Percentiles rank a stretch among this genome's conserved stretches.
phyloP scores from a whole-genome alignment of 53 echinoderm and acorn worm genomes.

The Glandiceps talaboti region DNA sequence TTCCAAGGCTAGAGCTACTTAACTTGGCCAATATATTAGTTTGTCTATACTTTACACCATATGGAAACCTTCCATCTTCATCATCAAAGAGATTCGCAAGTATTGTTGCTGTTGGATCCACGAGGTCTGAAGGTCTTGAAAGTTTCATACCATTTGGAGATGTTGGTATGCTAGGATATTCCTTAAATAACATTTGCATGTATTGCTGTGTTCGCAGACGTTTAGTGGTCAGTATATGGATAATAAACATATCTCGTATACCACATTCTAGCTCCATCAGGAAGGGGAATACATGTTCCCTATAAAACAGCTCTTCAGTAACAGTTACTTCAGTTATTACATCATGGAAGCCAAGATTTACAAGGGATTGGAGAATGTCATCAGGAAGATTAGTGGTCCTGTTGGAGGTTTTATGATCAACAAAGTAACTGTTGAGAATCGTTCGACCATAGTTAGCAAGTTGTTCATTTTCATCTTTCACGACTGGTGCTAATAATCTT shows the following conservation, averaged over 20 bases:
- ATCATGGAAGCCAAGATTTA: background rate
- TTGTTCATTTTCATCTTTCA: background rate
- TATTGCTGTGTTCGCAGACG: background rate
- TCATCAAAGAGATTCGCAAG: constrained; percentile 23
- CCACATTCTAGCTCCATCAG: background rate
- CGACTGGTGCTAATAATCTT: background rate
- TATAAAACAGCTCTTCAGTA: background rate
- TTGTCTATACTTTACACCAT: constrained; percentile 17
- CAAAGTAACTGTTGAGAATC: background rate
- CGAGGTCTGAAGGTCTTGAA: constrained; percentile 6
- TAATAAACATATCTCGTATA: background rate
- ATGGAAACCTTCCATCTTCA: constrained; percentile 27
- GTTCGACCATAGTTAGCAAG: background rate
- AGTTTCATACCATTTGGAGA: constrained; percentile 29
- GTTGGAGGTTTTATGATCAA: background rate
- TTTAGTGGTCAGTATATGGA: background rate
- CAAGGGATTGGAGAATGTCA: background rate
- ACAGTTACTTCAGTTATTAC: background rate
- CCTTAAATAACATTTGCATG: background rate
- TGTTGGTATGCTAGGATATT: constrained; percentile 23
- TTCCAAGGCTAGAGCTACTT: constrained; percentile 14
- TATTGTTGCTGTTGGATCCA: constrained; percentile 7
- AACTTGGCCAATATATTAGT: constrained; percentile 12
- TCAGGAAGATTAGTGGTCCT: background rate
- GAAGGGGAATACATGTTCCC: background rate